phyloP scores from a whole-genome alignment of 2,888 invertebrate genomes.

The Byasa hedistus region DNA sequence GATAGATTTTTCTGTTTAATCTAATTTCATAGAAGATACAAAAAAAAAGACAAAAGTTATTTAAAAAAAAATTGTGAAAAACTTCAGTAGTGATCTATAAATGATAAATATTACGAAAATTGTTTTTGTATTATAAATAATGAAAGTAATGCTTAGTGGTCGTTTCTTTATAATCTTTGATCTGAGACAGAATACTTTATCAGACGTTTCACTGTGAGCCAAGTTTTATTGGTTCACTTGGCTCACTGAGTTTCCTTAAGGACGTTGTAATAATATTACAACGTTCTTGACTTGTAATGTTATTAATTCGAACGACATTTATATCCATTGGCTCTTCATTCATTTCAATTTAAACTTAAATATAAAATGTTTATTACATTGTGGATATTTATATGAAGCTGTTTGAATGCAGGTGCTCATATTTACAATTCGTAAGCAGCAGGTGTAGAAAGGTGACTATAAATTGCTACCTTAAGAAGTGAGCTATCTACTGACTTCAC shows the following conservation, averaged over 20 bases:
- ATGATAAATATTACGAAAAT: too few relatives aligned
- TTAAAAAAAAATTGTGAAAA: background rate
- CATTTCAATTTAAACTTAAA: background rate
- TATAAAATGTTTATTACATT: background rate
- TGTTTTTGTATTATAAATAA: background rate
- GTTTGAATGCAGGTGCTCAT: constrained; percentile 2
- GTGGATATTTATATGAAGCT: background rate
- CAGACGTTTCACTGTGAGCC: background rate
- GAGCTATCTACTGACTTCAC: background rate
- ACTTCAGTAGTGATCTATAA: too few relatives aligned
- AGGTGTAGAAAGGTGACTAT: constrained; percentile 1
- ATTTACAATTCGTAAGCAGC: background rate
- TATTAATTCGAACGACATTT: background rate
- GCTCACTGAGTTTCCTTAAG: background rate
- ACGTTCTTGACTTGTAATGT: background rate
- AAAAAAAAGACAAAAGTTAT: too few relatives aligned
- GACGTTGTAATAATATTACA: background rate
- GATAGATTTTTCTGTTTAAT: too few relatives aligned
- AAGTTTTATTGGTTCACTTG: background rate
- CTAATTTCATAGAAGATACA: too few relatives aligned
- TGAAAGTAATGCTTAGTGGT: background rate
- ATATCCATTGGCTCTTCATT: too few relatives aligned
- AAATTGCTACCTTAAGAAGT: background rate
- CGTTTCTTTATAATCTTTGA: background rate
- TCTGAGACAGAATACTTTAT: background rate